Evolutionary conservation across 2,888 invertebrate genomes (phyloP).

Genomic region (Caenorhabditis sp.): DNA sequence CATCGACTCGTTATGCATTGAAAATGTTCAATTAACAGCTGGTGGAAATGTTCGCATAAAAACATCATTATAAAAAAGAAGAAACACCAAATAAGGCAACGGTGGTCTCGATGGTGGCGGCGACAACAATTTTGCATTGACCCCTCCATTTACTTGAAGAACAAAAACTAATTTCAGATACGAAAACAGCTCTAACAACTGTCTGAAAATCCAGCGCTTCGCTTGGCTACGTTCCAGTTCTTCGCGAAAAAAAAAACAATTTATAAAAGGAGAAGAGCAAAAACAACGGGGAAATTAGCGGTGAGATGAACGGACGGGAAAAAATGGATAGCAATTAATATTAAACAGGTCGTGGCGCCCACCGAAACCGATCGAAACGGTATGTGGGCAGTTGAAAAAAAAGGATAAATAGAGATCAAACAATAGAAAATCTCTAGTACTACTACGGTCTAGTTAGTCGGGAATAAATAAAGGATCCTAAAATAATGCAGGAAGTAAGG

Average conservation of each 20-base stretch:
- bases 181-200: neutral
- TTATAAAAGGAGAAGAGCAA: neutral
- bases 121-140: too few relatives aligned
- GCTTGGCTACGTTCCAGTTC: too few relatives aligned
- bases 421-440: too few relatives aligned
- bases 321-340: neutral
- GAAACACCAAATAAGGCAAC: too few relatives aligned
- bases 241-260: neutral
- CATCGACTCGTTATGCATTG: neutral
- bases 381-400: too few relatives aligned
- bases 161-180: conserved; percentile 3
- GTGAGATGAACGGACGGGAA: neutral
- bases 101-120: too few relatives aligned
- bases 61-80: neutral
- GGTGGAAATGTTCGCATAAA: neutral
- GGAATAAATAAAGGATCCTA: too few relatives aligned
- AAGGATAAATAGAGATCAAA: too few relatives aligned
- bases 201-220: too few relatives aligned
- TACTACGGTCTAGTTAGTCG: too few relatives aligned
- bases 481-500: too few relatives aligned
- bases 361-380: neutral
- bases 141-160: too few relatives aligned
- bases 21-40: conserved; percentile 9
- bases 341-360: neutral
- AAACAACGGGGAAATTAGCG: neutral